Evolutionary conservation across 1,140 invertebrate species (phyloP).

Genomic region (Papilio polytes): DNA sequence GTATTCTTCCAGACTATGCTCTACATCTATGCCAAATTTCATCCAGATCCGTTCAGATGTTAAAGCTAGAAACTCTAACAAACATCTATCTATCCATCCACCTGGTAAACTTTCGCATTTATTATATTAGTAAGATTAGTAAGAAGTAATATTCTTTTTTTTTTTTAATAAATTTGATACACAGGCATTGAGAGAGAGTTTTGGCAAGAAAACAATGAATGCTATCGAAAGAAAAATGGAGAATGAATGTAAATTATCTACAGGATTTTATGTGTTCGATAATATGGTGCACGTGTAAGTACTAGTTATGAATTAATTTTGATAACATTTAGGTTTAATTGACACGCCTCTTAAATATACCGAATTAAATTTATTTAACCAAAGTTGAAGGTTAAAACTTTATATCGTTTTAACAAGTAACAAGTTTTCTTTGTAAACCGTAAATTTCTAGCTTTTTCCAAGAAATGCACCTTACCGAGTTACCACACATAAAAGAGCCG

Average conservation of each 20-base stretch:
- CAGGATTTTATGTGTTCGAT: constrained; percentile 60
- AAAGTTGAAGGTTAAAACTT: not conserved
- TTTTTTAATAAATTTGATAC: no score
- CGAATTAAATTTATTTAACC: not conserved
- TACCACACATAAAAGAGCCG: constrained; percentile 52
- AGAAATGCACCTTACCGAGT: constrained; percentile 51
- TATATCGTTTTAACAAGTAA: not conserved
- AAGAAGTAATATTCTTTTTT: no score
- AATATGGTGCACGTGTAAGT: constrained; percentile 64
- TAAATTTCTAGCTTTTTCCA: constrained; percentile 54
- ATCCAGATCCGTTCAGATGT: no score
- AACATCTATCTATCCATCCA: no score
- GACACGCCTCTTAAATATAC: not conserved
- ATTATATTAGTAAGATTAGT: no score
- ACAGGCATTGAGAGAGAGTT: constrained; percentile 61
- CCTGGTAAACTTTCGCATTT: no score
- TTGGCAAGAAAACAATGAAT: constrained; percentile 60
- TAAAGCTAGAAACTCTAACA: no score
- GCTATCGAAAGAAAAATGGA: constrained; percentile 54
- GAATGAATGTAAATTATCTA: constrained; percentile 46
- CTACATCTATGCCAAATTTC: no score
- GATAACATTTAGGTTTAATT: not conserved
- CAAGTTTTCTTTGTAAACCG: not conserved
- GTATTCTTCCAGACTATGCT: no score
- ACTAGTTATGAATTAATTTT: not conserved